A percentile compares a stretch with the other conserved stretches of the same genome.
Evolutionary conservation across 2,888 invertebrate genomes (phyloP).

Genomic region (Troilus luridus): DNA sequence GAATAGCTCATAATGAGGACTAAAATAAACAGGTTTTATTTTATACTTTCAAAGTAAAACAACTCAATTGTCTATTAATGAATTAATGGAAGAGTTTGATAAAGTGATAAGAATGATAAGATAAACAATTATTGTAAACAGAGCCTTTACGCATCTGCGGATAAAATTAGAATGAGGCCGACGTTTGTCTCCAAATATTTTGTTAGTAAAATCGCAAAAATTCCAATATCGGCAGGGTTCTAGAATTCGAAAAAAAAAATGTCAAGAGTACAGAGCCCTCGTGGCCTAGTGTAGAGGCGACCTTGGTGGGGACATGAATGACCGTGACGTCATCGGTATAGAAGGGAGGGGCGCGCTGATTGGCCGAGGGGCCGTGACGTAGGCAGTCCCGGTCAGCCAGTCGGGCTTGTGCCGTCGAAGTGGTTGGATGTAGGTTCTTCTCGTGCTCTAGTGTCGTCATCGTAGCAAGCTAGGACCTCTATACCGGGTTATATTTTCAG

Average conservation of each 20-base stretch:
- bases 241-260: background rate
- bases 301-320: constrained; percentile 49
- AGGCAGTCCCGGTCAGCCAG: background rate
- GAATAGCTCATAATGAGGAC: background rate
- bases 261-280: background rate
- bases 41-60: background rate
- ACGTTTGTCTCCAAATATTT: background rate
- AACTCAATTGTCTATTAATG: background rate
- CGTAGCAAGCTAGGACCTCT: background rate
- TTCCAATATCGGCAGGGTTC: background rate
- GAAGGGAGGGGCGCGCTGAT: background rate
- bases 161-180: background rate
- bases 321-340: background rate
- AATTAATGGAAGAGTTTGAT: constrained; percentile 2
- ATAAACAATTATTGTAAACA: constrained; percentile 22
- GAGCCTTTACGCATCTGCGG: background rate
- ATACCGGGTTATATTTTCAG: background rate
- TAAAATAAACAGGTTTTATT: background rate
- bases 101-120: background rate
- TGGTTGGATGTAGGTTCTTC: background rate
- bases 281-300: constrained; percentile 21
- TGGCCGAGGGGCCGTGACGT: constrained; percentile 16
- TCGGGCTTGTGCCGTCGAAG: background rate
- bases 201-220: background rate
- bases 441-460: constrained; percentile 22